Evolutionary conservation across 2,797 vertebrate genomes (phyloP).

Genomic region (Gymnothorax javanicus): DNA sequence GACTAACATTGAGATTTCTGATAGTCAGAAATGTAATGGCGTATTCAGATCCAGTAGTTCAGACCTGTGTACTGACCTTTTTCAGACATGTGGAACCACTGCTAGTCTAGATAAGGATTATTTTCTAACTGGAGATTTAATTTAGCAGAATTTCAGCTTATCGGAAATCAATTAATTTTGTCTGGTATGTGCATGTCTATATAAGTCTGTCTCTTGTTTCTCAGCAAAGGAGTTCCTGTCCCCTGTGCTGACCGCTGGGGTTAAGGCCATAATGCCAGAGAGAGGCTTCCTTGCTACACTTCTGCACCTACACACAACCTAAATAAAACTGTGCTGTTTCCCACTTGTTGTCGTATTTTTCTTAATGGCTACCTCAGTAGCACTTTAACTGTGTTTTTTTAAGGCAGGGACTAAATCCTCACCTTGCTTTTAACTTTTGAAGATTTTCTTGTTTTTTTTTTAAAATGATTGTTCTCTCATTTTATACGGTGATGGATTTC

Average conservation of each 20-base stretch:
- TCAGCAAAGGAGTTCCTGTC: background rate
- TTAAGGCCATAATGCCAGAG: background rate
- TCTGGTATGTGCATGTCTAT: background rate
- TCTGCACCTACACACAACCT: background rate
- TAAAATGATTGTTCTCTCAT: background rate
- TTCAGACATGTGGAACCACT: background rate
- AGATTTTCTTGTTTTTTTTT: background rate
- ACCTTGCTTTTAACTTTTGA: background rate
- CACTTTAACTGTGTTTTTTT: background rate
- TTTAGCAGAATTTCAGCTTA: background rate
- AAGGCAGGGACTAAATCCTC: background rate
- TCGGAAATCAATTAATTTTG: background rate
- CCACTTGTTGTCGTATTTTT: background rate
- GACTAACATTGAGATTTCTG: background rate
- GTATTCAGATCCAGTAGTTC: background rate
- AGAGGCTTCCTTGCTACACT: background rate
- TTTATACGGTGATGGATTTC: background rate
- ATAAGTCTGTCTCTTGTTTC: background rate
- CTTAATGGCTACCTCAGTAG: background rate
- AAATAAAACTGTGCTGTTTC: constrained; percentile 4
- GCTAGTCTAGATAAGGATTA: background rate
- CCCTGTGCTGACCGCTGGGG: constrained; percentile 24
- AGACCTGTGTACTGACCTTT: background rate
- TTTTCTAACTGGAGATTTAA: background rate
- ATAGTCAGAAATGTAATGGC: background rate